Conservation (phyloP, 2,113 vertebrate species). For the Aegypius monachus region DNA sequence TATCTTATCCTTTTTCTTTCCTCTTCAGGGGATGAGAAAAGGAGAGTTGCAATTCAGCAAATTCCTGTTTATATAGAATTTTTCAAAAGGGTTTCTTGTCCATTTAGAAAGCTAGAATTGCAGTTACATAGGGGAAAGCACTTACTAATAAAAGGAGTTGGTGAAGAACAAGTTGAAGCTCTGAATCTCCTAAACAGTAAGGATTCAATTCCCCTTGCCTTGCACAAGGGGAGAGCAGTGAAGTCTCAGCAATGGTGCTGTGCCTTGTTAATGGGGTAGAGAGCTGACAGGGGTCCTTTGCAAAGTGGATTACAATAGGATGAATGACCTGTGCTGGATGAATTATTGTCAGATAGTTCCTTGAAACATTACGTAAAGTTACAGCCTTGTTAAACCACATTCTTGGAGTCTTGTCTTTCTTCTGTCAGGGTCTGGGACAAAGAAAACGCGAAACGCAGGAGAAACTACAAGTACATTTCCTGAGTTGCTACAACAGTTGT, state of each 20-base stretch:
- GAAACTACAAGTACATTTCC: conserved; percentile 41
- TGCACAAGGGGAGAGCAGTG: background rate
- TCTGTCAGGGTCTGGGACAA: background rate
- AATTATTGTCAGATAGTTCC: conserved; percentile 5
- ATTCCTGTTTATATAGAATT: background rate
- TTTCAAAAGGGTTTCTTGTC: background rate
- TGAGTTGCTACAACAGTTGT: conserved; percentile 29
- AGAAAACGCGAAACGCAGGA: background rate
- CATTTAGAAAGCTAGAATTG: background rate
- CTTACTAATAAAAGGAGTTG: background rate
- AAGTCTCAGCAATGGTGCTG: background rate
- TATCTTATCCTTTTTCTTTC: background rate
- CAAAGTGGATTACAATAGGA: background rate
- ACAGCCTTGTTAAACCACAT: background rate
- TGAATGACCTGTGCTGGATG: background rate
- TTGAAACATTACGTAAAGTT: conserved; percentile 34
- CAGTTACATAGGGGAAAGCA: background rate
- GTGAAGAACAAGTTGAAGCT: background rate
- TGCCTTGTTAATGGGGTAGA: background rate
- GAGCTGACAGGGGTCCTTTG: background rate
- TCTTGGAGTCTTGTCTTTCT: background rate
- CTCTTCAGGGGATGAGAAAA: background rate
- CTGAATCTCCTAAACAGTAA: background rate
- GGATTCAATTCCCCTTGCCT: background rate
- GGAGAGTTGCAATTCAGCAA: background rate